phyloP scores from a whole-genome alignment of 2,113 vertebrate species.

The Campylomormyrus tamandua region DNA sequence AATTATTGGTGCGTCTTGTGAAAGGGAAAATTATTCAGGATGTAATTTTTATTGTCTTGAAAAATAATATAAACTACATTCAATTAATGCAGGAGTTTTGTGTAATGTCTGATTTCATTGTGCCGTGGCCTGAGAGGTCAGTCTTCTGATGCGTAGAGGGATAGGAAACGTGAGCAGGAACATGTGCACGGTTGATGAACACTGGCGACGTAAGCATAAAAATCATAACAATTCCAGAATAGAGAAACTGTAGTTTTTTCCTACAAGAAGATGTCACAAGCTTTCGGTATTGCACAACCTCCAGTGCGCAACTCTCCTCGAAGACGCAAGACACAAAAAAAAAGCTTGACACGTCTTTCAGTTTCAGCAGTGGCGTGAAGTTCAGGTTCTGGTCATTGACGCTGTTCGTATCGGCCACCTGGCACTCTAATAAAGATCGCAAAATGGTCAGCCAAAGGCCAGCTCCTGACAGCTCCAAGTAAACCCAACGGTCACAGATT shows the following conservation, averaged over 20 bases:
- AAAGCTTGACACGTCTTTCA: background rate
- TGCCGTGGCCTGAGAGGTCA: background rate
- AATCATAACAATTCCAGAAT: background rate
- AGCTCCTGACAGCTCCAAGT: background rate
- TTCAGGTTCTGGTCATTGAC: background rate
- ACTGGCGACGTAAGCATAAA: background rate
- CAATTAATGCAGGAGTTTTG: constrained; percentile 50
- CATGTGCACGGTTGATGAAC: too few species aligned
- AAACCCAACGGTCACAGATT: background rate
- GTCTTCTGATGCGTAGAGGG: too few species aligned
- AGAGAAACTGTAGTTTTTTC: background rate
- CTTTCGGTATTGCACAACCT: background rate
- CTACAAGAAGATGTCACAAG: background rate
- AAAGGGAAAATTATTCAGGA: constrained; percentile 53
- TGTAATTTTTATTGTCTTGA: constrained; percentile 55
- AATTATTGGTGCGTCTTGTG: constrained; percentile 41
- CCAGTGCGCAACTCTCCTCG: background rate
- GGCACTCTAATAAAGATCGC: background rate
- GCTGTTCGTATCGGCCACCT: background rate
- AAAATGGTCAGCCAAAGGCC: background rate
- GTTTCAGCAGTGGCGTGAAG: background rate
- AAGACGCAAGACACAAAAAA: background rate
- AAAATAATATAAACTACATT: constrained; percentile 48
- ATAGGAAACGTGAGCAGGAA: background rate
- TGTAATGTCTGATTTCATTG: background rate